Base-by-base conservation (phyloP, 2,888 invertebrate species). In the Lamproptera curius region DNA sequence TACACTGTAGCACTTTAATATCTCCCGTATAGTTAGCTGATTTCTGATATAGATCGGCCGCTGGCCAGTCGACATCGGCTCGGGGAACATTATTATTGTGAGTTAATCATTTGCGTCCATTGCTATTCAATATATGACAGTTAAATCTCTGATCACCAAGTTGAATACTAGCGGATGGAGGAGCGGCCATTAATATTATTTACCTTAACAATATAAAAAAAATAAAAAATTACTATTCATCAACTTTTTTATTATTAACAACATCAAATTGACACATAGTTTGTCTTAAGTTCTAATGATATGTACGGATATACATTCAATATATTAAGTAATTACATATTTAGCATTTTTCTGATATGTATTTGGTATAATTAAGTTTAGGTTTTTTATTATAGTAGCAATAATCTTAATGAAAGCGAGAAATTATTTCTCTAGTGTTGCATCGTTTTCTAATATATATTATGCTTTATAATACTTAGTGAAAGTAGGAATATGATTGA, bases 221-320 rank as follows among this genome's bases (percentile, higher is more conserved):
- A 28, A 28, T 9, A 31, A 31, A 6, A 11, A 31, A 11, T 5
- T 31, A 31, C 3, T 5, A 5, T 20, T 20, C 6, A 20, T 20
- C 6, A 20, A 23, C 26, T n/a, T 11, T 10, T 43, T 44, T 49
- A 49, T 53, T 55, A 51, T 50, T 52, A 57, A 58, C 66, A 79
- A 84, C 79, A 82, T 74, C 65, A 61, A 83, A 79, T 82, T 77
- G 76, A 83, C 83, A 82, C 67, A 54, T 54, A 72, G 31, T 31
- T 31, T 56, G 61, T 63, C 61, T 67, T 69, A 72, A 55, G 48
- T 55, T 51, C 67, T 74, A 77, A 60, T 69, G 70, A 76, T 73
- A 77, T 78, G 75, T 69, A 62, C 62, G 16, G 41, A 31, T 41
- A n/a, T n/a, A 15, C 23, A 15, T 40, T 28, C 14, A 26, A n/a